phyloP scores from a whole-genome alignment of 2,888 invertebrate species.

The Ormyrus labotus region DNA sequence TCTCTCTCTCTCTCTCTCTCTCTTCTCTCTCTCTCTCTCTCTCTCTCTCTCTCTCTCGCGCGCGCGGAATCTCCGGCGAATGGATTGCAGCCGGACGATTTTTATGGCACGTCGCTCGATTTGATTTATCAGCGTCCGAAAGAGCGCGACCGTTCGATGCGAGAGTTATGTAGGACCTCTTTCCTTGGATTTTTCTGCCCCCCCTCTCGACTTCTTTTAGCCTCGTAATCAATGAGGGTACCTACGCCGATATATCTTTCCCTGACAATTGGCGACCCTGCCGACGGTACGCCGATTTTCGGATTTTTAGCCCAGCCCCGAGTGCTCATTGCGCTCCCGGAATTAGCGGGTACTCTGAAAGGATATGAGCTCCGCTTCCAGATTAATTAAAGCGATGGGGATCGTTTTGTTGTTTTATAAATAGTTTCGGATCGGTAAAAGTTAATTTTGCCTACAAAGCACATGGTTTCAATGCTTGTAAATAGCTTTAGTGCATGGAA shows the following conservation, averaged over 20 bases:
- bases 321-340: too few relatives aligned
- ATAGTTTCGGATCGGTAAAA: too few relatives aligned
- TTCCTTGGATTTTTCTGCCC: conserved; percentile 25
- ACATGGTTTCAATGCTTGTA: too few relatives aligned
- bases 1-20: conserved; percentile 20
- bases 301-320: background rate
- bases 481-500: too few relatives aligned
- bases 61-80: background rate
- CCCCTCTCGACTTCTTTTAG: background rate
- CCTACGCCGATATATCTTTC: conserved; percentile 13
- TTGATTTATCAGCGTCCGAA: conserved; percentile 27
- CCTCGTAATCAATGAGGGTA: conserved; percentile 19
- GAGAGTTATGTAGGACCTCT: background rate
- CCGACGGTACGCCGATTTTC: conserved; percentile 32
- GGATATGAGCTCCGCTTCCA: too few relatives aligned
- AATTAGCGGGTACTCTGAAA: too few relatives aligned
- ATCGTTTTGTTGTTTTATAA: too few relatives aligned
- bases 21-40: conserved; percentile 4
- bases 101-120: conserved; percentile 14
- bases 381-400: too few relatives aligned
- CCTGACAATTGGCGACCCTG: conserved; percentile 3
- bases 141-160: conserved; percentile 14
- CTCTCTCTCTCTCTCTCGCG: background rate
- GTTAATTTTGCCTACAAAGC: too few relatives aligned
- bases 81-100: conserved; percentile 15